Evolutionary conservation across 2,888 invertebrate species (phyloP).

Genomic region (Pristionchus entomophagus): DNA sequence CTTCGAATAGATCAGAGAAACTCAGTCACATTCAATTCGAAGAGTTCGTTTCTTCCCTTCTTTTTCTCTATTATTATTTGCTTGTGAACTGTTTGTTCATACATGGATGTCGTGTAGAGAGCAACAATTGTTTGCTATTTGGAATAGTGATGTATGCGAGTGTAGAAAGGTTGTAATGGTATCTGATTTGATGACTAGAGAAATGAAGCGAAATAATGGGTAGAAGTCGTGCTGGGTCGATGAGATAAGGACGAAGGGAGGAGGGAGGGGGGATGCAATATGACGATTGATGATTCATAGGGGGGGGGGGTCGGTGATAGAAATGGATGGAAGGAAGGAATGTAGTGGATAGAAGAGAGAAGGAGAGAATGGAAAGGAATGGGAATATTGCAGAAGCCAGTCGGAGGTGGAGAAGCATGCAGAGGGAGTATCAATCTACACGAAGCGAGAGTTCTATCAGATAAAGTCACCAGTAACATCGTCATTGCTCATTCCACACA

Average conservation of each 20-base stretch:
- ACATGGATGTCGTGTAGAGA: no score
- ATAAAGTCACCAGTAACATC: conserved; percentile 78
- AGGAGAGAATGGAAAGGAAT: background rate
- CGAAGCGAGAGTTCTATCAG: conserved; percentile 95
- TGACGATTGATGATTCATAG: background rate
- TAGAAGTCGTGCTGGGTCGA: conserved; percentile 22
- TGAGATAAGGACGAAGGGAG: conserved; percentile 20
- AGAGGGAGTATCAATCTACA: conserved; percentile 96
- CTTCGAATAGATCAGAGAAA: conserved; percentile 21
- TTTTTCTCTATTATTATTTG: background rate
- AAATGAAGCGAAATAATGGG: no score
- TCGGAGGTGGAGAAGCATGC: conserved; percentile 98
- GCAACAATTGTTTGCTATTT: background rate
- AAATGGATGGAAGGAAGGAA: background rate
- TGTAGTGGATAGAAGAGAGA: no score
- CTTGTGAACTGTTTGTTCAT: background rate
- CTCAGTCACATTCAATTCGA: background rate
- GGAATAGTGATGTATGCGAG: background rate
- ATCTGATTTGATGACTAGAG: background rate
- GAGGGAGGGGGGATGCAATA: conserved; percentile 1
- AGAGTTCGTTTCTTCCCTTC: background rate
- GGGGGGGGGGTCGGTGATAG: background rate
- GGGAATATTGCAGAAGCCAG: conserved; percentile 85
- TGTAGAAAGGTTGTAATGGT: background rate
- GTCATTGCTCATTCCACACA: conserved; percentile 89